These are phyloP conservation scores for Procavia capensis DNA, from an alignment of 2,113 vertebrate species.

Conservation along the genomic window DNA sequence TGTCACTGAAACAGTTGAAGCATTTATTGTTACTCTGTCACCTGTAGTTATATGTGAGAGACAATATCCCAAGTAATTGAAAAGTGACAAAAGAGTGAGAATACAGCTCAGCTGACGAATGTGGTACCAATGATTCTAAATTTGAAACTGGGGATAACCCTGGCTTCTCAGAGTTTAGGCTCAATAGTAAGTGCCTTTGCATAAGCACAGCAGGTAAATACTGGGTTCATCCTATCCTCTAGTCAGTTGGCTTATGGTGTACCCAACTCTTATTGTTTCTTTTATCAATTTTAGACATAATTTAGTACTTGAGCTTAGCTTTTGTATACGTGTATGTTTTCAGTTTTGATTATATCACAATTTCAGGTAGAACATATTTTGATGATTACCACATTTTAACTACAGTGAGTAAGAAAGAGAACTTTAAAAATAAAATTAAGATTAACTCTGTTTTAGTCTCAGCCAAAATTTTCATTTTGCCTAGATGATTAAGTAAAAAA, in stretches of 20 bases:
- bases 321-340: neutral
- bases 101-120: neutral
- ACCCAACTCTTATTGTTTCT: neutral
- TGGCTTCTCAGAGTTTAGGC: neutral
- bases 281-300: neutral
- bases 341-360: neutral
- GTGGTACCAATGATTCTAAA: neutral
- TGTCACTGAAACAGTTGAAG: neutral
- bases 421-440: neutral
- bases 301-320: neutral
- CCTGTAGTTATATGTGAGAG: neutral
- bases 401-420: neutral
- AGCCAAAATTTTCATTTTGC: neutral
- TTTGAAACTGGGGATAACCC: neutral
- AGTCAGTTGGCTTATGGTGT: neutral
- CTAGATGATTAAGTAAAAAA: neutral
- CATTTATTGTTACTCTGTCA: conserved; percentile 8
- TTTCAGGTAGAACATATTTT: conserved; percentile 1
- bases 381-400: conserved; percentile 12
- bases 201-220: neutral
- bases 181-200: neutral
- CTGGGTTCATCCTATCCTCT: neutral
- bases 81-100: neutral
- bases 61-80: neutral
- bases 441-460: neutral